phyloP scores from a whole-genome alignment of 2,888 invertebrate species.

The Endotricha flammealis region DNA sequence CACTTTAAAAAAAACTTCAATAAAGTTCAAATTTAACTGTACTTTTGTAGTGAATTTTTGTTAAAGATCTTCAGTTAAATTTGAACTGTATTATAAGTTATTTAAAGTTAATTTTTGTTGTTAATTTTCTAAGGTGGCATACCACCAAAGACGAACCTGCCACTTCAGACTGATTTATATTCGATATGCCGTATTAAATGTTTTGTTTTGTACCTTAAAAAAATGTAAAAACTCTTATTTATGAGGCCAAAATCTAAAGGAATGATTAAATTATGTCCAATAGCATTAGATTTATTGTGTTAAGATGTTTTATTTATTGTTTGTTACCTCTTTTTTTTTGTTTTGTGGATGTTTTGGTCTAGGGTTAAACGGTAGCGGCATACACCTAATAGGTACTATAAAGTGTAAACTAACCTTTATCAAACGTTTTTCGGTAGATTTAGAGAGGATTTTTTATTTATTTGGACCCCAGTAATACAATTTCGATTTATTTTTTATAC shows the following conservation, averaged over 20 bases:
- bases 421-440: too few species aligned
- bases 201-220: constrained; percentile 69
- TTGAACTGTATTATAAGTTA: constrained; percentile 8
- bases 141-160: constrained; percentile 62
- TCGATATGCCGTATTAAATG: constrained; percentile 73
- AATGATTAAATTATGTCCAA: constrained; percentile 74
- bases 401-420: too few species aligned
- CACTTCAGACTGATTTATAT: constrained; percentile 73
- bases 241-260: constrained; percentile 73
- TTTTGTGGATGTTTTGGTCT: constrained; percentile 3
- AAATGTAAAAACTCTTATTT: constrained; percentile 76
- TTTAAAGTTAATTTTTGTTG: constrained; percentile 19
- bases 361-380: constrained; percentile 13
- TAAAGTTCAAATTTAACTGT: constrained; percentile 12
- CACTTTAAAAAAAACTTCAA: constrained; percentile 7
- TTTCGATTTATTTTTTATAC: too few species aligned
- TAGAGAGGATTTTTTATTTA: too few species aligned
- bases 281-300: constrained; percentile 65
- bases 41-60: not conserved
- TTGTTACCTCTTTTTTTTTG: constrained; percentile 34
- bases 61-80: constrained; percentile 8
- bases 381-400: too few species aligned
- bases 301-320: constrained; percentile 53
- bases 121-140: constrained; percentile 21
- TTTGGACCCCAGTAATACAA: too few species aligned